These are phyloP conservation scores for Balaeniceps rex DNA, from an alignment of 2,113 vertebrate genomes.

Conservation along the genomic window DNA sequence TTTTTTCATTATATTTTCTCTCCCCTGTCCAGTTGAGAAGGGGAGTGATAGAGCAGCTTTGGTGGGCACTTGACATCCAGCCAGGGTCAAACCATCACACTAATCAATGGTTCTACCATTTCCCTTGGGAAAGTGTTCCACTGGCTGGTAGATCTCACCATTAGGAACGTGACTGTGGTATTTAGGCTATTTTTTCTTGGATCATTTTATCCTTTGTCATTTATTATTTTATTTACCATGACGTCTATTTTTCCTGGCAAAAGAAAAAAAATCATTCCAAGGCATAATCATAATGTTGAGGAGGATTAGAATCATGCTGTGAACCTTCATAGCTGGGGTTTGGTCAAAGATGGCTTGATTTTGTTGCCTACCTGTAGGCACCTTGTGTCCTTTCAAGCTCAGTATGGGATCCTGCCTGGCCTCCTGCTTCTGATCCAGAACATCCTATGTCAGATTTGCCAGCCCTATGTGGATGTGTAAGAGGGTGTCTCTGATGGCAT, in stretches of 20 bases:
- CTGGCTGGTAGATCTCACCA: not conserved
- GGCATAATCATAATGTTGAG: not conserved
- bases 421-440: not conserved
- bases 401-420: not conserved
- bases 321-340: not conserved
- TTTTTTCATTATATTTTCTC: too few species aligned
- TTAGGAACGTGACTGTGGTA: not conserved
- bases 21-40: too few species aligned
- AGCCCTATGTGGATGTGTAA: not conserved
- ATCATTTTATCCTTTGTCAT: not conserved
- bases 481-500: not conserved
- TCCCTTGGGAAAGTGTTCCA: not conserved
- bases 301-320: not conserved
- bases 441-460: not conserved
- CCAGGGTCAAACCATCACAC: too few species aligned
- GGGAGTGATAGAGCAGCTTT: too few species aligned
- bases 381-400: not conserved
- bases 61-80: too few species aligned
- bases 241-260: not conserved
- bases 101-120: not conserved
- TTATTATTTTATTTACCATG: not conserved
- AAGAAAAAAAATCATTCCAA: not conserved
- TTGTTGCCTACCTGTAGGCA: not conserved
- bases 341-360: not conserved
- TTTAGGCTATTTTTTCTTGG: not conserved